phyloP scores from a whole-genome alignment of 2,888 invertebrate genomes.

The Eudasyphora cyanicolor region DNA sequence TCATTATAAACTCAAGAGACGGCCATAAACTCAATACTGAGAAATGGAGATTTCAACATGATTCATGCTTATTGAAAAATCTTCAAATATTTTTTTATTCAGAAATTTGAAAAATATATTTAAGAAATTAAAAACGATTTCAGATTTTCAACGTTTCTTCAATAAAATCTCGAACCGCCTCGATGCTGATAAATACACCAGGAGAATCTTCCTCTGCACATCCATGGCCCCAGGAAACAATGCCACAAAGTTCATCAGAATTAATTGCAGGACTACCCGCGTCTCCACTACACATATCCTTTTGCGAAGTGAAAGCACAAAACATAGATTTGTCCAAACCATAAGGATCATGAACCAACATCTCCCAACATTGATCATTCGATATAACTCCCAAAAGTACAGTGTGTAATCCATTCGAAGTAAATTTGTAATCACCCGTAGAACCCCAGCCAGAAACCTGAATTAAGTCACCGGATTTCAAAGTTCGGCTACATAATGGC shows the following conservation, averaged over 20 bases:
- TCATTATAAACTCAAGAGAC: too few species aligned
- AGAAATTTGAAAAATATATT: too few species aligned
- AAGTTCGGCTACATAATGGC: not conserved
- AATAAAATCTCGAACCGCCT: not conserved
- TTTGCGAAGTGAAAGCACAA: not conserved
- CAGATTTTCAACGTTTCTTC: not conserved
- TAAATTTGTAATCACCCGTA: not conserved
- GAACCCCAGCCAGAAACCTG: not conserved
- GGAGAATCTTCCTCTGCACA: not conserved
- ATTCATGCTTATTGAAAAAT: too few species aligned
- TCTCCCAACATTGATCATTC: not conserved
- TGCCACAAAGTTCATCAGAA: not conserved
- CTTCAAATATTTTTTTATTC: too few species aligned
- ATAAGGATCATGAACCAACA: not conserved
- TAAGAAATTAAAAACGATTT: too few species aligned
- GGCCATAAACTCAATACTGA: too few species aligned
- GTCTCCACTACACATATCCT: not conserved
- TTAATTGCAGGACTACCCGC: not conserved
- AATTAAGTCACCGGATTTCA: not conserved
- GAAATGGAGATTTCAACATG: too few species aligned
- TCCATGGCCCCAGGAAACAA: not conserved
- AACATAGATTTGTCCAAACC: not conserved
- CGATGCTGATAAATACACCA: not conserved
- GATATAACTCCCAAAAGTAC: not conserved
- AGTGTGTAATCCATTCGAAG: not conserved